phyloP scores from a whole-genome alignment of 2,888 invertebrate species.

The Cotesia congregata region DNA sequence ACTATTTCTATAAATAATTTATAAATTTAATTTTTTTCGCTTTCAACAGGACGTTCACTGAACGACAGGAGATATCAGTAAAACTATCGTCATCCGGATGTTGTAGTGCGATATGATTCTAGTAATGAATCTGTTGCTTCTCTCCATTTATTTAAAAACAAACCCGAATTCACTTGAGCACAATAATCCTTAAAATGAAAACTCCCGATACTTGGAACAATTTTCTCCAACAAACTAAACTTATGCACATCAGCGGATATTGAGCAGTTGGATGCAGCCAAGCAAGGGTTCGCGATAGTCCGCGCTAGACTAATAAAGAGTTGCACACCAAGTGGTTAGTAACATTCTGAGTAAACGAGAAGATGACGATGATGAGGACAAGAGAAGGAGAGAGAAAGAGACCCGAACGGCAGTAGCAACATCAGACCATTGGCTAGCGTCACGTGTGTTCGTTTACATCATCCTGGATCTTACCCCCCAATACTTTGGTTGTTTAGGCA shows the following conservation, averaged over 20 bases:
- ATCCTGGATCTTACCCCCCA: slow-evolving; percentile 59
- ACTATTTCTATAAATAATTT: not conserved
- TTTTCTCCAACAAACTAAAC: not conserved
- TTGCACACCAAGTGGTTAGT: slow-evolving; percentile 63
- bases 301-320: slow-evolving; percentile 69
- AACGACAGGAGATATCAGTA: slow-evolving; percentile 32
- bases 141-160: not conserved
- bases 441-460: slow-evolving; percentile 65
- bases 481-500: slow-evolving; percentile 55
- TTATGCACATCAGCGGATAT: slow-evolving; percentile 40
- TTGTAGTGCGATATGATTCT: slow-evolving; percentile 25
- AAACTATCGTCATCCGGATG: slow-evolving; percentile 33
- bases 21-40: not conserved
- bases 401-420: slow-evolving; percentile 45
- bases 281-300: slow-evolving; percentile 67
- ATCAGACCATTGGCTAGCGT: slow-evolving; percentile 63
- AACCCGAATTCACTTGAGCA: slow-evolving; percentile 20
- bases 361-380: slow-evolving; percentile 58
- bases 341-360: slow-evolving; percentile 49
- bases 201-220: slow-evolving; percentile 3
- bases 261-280: slow-evolving; percentile 51
- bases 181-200: not conserved
- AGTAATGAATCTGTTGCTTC: slow-evolving; percentile 24
- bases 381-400: slow-evolving; percentile 43
- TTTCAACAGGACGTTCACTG: slow-evolving; percentile 33